Evolutionary conservation across 2,113 vertebrate genomes (phyloP).

Genomic region (Climacteris rufus): DNA sequence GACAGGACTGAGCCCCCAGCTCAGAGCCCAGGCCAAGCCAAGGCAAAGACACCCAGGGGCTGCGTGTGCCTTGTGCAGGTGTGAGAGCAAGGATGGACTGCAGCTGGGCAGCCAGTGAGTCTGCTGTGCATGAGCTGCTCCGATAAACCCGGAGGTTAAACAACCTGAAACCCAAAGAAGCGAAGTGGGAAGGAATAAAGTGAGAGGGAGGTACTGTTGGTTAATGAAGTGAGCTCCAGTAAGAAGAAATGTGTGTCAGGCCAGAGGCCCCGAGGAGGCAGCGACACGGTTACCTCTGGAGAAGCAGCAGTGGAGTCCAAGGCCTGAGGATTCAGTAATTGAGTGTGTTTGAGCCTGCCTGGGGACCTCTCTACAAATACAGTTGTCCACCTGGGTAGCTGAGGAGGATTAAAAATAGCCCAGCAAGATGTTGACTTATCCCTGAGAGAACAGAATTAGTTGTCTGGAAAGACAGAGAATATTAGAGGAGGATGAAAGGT

Average conservation of each 20-base stretch:
- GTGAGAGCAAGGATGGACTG: not conserved
- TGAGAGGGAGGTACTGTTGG: not conserved
- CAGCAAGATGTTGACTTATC: constrained; percentile 1
- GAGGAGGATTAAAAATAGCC: constrained; percentile 15
- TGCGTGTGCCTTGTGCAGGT: not conserved
- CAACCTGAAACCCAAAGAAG: not conserved
- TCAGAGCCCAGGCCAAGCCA: not conserved
- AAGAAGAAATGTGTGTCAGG: not conserved
- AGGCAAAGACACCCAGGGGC: not conserved
- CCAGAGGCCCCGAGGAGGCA: not conserved
- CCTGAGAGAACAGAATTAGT: constrained; percentile 1
- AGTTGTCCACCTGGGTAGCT: not conserved
- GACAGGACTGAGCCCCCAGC: not conserved
- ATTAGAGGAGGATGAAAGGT: constrained; percentile 5
- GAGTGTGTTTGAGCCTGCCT: not conserved
- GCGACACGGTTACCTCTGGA: not conserved
- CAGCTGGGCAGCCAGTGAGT: too few species aligned
- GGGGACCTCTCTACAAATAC: not conserved
- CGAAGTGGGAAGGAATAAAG: not conserved
- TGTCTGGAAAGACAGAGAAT: not conserved
- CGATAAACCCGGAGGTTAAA: not conserved
- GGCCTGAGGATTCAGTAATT: constrained; percentile 3
- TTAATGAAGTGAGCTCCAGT: constrained; percentile 28
- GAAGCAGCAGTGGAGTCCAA: not conserved
- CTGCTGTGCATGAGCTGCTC: not conserved